Percentiles rank a stretch among this genome's conserved stretches.
Conservation (phyloP, 1,140 invertebrate species). For the Odontomachus brunneus region DNA sequence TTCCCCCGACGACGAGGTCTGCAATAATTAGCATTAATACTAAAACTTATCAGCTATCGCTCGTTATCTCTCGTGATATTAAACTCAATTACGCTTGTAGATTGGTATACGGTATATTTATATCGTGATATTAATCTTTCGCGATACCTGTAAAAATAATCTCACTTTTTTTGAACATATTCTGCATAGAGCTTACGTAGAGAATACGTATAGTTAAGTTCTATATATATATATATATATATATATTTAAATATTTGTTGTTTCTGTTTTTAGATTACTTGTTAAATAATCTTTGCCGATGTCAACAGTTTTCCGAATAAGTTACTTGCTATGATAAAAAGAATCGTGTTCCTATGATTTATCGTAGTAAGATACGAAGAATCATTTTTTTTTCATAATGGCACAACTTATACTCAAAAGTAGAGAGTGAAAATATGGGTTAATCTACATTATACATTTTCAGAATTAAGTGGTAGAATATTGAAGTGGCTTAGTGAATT, state of each 20-base stretch:
- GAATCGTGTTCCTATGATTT: neutral
- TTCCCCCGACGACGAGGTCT: conserved; percentile 9
- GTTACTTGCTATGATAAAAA: conserved; percentile 20
- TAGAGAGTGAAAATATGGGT: conserved; percentile 18
- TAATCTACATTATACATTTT: neutral
- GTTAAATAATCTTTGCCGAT: conserved; percentile 23
- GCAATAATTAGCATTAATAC: conserved; percentile 14
- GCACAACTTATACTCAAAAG: conserved; percentile 43
- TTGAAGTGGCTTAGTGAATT: neutral
- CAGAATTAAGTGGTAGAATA: neutral
- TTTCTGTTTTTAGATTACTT: too few species aligned
- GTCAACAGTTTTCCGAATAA: conserved; percentile 12
- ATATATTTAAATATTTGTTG: conserved; percentile 30
- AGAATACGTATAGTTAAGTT: conserved; percentile 32
- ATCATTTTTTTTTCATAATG: conserved; percentile 36
- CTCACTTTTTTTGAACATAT: conserved; percentile 53
- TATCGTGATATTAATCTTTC: conserved; percentile 23
- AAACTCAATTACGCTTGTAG: conserved; percentile 22
- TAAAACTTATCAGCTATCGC: conserved; percentile 36
- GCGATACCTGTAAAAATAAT: conserved; percentile 51
- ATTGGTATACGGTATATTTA: conserved; percentile 19
- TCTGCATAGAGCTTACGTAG: conserved; percentile 25
- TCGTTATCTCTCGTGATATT: conserved; percentile 29
- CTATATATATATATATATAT: conserved; percentile 9
- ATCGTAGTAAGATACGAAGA: conserved; percentile 6